These are phyloP conservation scores for Orthochromis malagaraziensis DNA, from an alignment of 2,113 vertebrate genomes.

Conservation along the genomic window DNA sequence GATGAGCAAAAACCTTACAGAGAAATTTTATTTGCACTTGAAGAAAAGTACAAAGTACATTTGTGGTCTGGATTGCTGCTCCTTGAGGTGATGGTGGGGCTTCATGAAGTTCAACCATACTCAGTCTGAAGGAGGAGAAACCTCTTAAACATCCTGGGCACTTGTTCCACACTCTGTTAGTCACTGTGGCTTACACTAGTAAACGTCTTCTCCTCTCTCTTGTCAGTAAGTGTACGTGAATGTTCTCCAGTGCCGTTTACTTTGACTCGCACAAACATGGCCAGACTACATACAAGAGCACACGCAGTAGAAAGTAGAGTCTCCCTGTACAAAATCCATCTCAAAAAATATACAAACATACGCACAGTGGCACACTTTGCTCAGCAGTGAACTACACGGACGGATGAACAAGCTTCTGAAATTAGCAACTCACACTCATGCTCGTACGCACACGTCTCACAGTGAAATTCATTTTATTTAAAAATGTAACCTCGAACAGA, in stretches of 20 bases:
- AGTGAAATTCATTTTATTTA: not conserved
- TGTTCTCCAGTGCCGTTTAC: not conserved
- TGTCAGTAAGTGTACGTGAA: not conserved
- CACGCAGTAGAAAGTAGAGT: slow-evolving; percentile 45
- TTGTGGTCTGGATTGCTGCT: not conserved
- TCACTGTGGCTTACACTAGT: not conserved
- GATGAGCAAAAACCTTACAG: slow-evolving; percentile 10
- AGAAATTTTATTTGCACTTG: slow-evolving; percentile 1
- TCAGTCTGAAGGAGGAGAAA: not conserved
- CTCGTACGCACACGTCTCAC: not conserved
- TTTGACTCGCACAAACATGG: slow-evolving; percentile 27
- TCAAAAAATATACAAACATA: slow-evolving; percentile 58
- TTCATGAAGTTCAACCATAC: not conserved
- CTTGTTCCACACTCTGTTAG: not conserved
- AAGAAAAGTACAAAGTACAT: slow-evolving; percentile 19
- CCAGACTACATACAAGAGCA: slow-evolving; percentile 29
- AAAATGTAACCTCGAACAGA: slow-evolving; percentile 15
- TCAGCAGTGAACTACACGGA: slow-evolving; percentile 29
- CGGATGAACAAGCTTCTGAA: not conserved
- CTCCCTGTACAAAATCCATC: slow-evolving; percentile 69
- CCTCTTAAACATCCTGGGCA: not conserved
- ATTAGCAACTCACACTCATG: slow-evolving; percentile 8
- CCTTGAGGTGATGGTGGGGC: not conserved
- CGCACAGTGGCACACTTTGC: slow-evolving; percentile 41
- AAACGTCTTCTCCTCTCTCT: not conserved